phyloP scores from a whole-genome alignment of 2,888 invertebrate genomes.

The Eustalomyia histrio region DNA sequence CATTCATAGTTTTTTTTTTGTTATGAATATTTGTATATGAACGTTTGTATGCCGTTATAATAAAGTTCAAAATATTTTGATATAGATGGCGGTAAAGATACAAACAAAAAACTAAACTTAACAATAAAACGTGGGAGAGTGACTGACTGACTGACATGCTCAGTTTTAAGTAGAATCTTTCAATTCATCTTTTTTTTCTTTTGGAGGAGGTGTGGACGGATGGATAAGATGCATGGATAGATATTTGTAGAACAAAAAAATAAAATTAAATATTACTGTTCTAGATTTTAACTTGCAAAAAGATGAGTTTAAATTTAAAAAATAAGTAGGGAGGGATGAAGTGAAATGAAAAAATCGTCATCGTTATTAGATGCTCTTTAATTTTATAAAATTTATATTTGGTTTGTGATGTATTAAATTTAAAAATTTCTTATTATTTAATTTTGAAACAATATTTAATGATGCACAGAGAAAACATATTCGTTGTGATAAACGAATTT shows the following conservation, averaged over 20 bases:
- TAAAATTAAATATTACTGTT: slow-evolving; percentile 60
- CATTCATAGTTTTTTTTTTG: slow-evolving; percentile 33
- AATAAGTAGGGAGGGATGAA: not conserved
- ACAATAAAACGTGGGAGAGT: slow-evolving; percentile 59
- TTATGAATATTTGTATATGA: slow-evolving; percentile 11
- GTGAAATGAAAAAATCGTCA: slow-evolving; percentile 24
- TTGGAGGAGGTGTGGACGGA: slow-evolving; percentile 36
- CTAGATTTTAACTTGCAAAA: slow-evolving; percentile 56
- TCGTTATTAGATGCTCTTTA: slow-evolving; percentile 50
- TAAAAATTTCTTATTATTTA: slow-evolving; percentile 45
- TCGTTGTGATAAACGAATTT: no score
- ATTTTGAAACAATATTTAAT: slow-evolving; percentile 36
- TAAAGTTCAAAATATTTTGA: slow-evolving; percentile 69
- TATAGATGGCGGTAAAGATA: slow-evolving; percentile 69
- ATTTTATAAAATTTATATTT: slow-evolving; percentile 34
- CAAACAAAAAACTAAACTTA: slow-evolving; percentile 37
- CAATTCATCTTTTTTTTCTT: slow-evolving; percentile 14
- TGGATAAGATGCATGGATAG: slow-evolving; percentile 28
- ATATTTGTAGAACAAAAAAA: slow-evolving; percentile 24
- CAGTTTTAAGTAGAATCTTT: slow-evolving; percentile 53
- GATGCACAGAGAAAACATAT: no score
- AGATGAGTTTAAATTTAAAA: slow-evolving; percentile 29
- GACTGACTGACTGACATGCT: slow-evolving; percentile 46
- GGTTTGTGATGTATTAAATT: not conserved
- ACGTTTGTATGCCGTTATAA: slow-evolving; percentile 63